Evolutionary conservation across 2,888 invertebrate species (phyloP).

Genomic region (Dasypolia templi): DNA sequence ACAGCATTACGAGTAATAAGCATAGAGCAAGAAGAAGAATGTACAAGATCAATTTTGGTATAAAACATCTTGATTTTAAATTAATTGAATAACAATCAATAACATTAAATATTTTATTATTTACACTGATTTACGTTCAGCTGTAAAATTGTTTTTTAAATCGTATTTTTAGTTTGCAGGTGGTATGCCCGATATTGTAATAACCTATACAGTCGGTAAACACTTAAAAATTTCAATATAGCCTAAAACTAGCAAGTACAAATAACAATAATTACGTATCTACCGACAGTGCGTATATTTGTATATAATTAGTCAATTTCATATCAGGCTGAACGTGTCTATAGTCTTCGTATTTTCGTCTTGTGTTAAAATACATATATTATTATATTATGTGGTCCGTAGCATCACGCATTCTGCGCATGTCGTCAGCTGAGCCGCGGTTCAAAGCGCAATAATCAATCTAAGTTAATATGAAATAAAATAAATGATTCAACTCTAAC

Average conservation of each 20-base stretch:
- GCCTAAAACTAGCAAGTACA: conserved; percentile 53
- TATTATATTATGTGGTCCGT: conserved; percentile 60
- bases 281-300: conserved; percentile 53
- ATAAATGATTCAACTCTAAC: conserved; percentile 37
- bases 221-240: conserved; percentile 36
- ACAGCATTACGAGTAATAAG: conserved; percentile 29
- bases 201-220: conserved; percentile 60
- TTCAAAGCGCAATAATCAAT: conserved; percentile 45
- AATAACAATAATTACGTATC: conserved; percentile 45
- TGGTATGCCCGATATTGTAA: conserved; percentile 56
- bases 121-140: conserved; percentile 29
- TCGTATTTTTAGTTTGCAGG: conserved; percentile 12
- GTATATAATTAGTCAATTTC: conserved; percentile 41
- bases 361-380: conserved; percentile 54
- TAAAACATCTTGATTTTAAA: conserved; percentile 17
- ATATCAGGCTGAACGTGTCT: conserved; percentile 47
- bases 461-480: conserved; percentile 25
- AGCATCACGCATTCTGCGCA: conserved; percentile 50
- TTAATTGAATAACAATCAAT: not conserved
- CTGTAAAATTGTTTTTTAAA: conserved; percentile 8
- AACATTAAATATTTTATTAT: conserved; percentile 17
- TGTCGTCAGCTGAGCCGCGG: conserved; percentile 51
- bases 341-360: conserved; percentile 43
- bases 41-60: conserved; percentile 21
- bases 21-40: conserved; percentile 13